Conservation (phyloP, 2,888 invertebrate genomes). For the Biston betularia region DNA sequence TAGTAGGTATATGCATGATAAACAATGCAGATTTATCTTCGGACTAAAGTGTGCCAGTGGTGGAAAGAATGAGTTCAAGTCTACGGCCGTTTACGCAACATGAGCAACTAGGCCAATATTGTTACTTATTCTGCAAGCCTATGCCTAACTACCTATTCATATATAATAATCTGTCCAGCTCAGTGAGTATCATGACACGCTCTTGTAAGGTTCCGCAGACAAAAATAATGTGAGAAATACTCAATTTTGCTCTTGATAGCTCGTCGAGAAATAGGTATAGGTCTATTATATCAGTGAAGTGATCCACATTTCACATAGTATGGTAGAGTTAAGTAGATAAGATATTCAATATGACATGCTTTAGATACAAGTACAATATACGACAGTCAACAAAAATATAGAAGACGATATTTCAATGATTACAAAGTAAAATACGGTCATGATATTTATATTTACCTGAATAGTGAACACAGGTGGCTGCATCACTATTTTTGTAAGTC, state of each 20-base stretch:
- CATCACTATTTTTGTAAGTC: conserved; percentile 61
- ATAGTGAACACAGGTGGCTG: conserved; percentile 56
- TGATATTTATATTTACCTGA: conserved; percentile 48
- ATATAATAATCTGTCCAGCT: no score
- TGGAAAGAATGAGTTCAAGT: conserved; percentile 78
- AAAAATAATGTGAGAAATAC: conserved; percentile 8
- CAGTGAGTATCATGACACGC: no score
- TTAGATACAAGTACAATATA: not conserved
- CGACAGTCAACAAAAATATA: conserved; percentile 40
- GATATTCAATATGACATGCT: not conserved
- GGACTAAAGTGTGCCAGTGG: conserved; percentile 62
- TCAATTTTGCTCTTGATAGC: not conserved
- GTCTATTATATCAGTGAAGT: conserved; percentile 17
- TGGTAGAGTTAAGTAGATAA: conserved; percentile 5
- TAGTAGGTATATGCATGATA: not conserved
- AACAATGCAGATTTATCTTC: conserved; percentile 29
- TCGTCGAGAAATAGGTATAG: conserved; percentile 6
- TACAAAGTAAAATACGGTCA: conserved; percentile 52
- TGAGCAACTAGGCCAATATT: conserved; percentile 77
- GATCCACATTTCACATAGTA: conserved; percentile 14
- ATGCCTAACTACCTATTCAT: conserved; percentile 41
- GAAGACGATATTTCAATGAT: conserved; percentile 46
- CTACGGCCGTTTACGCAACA: conserved; percentile 80
- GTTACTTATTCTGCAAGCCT: conserved; percentile 61
- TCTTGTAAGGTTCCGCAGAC: no score